These are phyloP conservation scores for Anseranas semipalmata DNA, from an alignment of 2,113 vertebrate genomes.

Conservation along the genomic window DNA sequence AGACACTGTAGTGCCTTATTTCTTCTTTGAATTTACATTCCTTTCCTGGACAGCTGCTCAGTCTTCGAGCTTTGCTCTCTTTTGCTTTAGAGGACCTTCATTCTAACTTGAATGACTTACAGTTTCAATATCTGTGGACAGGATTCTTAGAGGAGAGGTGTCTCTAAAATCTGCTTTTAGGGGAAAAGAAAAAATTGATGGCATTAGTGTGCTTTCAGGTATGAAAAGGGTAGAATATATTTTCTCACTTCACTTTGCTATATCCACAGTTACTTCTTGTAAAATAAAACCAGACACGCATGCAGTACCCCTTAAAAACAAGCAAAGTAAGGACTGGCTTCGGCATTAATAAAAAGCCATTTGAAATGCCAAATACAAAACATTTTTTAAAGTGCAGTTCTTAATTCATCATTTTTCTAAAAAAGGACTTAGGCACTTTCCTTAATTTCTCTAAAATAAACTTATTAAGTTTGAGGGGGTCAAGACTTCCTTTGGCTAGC, in stretches of 20 bases:
- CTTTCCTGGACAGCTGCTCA: constrained; percentile 6
- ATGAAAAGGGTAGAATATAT: not conserved
- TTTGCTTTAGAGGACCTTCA: not conserved
- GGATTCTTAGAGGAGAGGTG: not conserved
- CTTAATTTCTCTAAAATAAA: not conserved
- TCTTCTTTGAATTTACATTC: not conserved
- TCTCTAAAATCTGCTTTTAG: not conserved
- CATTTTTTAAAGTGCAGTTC: not conserved
- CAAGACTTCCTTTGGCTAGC: not conserved
- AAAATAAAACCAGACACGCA: not conserved
- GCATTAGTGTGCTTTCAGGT: constrained; percentile 1
- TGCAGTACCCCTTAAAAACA: not conserved
- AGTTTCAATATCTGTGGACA: not conserved
- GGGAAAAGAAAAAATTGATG: not conserved
- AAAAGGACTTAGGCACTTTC: not conserved
- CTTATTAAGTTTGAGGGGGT: not conserved
- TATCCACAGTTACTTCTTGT: constrained; percentile 1
- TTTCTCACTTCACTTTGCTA: constrained; percentile 15
- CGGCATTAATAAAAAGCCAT: constrained; percentile 18
- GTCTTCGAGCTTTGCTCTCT: not conserved
- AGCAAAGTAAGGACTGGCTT: not conserved
- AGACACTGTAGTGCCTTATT: not conserved
- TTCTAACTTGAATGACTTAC: not conserved
- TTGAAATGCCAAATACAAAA: constrained; percentile 14
- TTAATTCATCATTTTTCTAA: not conserved